Evolutionary conservation across 2,797 vertebrate species (phyloP), one percentile per base, ranked within the genome.

Genomic region (Characodon lateralis): DNA sequence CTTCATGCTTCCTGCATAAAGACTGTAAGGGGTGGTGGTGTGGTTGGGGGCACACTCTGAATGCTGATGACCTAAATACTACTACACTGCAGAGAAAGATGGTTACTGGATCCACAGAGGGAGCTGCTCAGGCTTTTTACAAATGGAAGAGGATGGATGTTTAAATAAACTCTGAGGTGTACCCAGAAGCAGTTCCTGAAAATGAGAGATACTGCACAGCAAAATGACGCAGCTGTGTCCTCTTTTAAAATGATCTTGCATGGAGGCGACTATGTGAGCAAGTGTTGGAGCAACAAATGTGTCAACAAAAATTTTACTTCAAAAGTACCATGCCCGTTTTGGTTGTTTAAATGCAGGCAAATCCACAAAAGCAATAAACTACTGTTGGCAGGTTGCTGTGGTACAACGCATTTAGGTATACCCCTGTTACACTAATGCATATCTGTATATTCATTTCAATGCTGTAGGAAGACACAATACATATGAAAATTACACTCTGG

Each of bases 61-160:
- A 94, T 94, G 90, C 87, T 88, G 89, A 94, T 95, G 95, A 94
- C 95, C 94, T 94, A 94, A 92, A 95, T 95, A 92, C 75, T 88
- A 82, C 93, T 93, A 89, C 92, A 94, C 91, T 92, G 89, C 93
- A 94, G 91, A 88, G 86, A 85, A 87, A 74, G 61, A 81, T 78
- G 65, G 84, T 85, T 43, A 12, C 55, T 71, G 73, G 69, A 79
- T 66, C 74, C 76, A 78, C 77, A 85, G 78, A 80, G 78, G 72
- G 82, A 77, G 78, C 81, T 63, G 73, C 70, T 75, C 71, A 77
- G 50, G 74, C 71, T 35, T 87, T 86, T 86, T 81, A 77, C 80
- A 80, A 79, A 63, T 73, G 84, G 79, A 73, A 46, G 41, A 78
- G 61, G 65, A 61, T 5, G 18, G 65, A 59, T 70, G 84, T 87